Evolutionary conservation across 2,797 vertebrate species (phyloP).

Genomic region (Sebastes minor): DNA sequence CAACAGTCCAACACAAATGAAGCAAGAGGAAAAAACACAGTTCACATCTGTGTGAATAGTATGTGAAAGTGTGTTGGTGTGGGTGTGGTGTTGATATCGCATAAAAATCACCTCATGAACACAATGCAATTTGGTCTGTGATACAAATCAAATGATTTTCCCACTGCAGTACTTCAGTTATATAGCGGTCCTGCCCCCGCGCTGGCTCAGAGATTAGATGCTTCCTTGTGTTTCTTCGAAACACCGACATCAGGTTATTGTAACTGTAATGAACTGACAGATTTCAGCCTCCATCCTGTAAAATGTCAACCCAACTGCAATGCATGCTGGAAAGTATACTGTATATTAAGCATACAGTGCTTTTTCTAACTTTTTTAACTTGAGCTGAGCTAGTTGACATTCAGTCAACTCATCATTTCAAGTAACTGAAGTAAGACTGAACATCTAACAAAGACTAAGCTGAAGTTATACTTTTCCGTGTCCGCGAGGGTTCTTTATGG

Average conservation of each 20-base stretch:
- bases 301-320: background rate
- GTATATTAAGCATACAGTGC: background rate
- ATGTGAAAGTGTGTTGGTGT: background rate
- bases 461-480: background rate
- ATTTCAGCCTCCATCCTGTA: background rate
- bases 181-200: background rate
- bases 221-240: background rate
- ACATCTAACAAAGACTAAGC: background rate
- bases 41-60: background rate
- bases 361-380: background rate
- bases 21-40: constrained; percentile 59
- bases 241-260: background rate
- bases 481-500: too few species aligned
- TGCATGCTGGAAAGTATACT: background rate
- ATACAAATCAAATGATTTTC: constrained; percentile 28
- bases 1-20: background rate
- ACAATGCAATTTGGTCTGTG: constrained; percentile 14
- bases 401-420: background rate
- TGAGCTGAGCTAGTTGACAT: background rate
- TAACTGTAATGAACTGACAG: background rate
- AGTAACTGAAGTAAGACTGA: background rate
- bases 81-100: background rate
- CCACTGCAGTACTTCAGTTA: background rate
- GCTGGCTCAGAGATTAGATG: background rate
- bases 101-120: constrained; percentile 20